phyloP scores from a whole-genome alignment of 2,888 invertebrate species.

The Luperina testacea region DNA sequence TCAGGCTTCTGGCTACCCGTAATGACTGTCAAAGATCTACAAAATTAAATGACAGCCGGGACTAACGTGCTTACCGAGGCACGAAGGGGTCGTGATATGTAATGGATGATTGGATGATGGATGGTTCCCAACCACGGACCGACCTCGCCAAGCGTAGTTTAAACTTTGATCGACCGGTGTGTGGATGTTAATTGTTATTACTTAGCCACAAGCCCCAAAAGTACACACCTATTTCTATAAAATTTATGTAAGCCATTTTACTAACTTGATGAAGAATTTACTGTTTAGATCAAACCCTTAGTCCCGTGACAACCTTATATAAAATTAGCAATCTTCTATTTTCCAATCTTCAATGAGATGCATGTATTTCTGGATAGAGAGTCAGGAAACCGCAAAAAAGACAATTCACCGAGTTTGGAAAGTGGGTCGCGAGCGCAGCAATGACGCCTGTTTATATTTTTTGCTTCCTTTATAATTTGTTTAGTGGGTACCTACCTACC shows the following conservation, averaged over 20 bases:
- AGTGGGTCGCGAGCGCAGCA: slow-evolving; percentile 55
- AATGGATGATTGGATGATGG: not conserved
- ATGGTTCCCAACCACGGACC: not conserved
- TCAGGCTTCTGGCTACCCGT: not conserved
- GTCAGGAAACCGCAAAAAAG: slow-evolving; percentile 57
- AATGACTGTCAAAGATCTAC: not conserved
- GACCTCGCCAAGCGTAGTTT: not conserved
- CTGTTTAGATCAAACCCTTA: not conserved
- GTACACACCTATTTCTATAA: not conserved
- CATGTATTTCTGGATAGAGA: slow-evolving; percentile 47
- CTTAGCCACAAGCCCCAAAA: not conserved
- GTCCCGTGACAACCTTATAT: not conserved
- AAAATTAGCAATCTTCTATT: not conserved
- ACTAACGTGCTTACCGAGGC: not conserved
- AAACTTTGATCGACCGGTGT: not conserved
- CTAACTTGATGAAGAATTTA: not conserved
- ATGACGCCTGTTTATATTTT: slow-evolving; percentile 41
- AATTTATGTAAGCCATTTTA: not conserved
- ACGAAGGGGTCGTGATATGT: not conserved
- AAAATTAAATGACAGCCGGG: not conserved
- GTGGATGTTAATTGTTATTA: no score
- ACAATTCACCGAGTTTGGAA: slow-evolving; percentile 49
- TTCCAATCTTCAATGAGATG: slow-evolving; percentile 13
- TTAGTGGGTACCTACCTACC: slow-evolving; percentile 27
- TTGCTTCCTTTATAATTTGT: slow-evolving; percentile 48